Evolutionary conservation across 2,113 vertebrate genomes (phyloP).

Genomic region (Muntiacus reevesi): DNA sequence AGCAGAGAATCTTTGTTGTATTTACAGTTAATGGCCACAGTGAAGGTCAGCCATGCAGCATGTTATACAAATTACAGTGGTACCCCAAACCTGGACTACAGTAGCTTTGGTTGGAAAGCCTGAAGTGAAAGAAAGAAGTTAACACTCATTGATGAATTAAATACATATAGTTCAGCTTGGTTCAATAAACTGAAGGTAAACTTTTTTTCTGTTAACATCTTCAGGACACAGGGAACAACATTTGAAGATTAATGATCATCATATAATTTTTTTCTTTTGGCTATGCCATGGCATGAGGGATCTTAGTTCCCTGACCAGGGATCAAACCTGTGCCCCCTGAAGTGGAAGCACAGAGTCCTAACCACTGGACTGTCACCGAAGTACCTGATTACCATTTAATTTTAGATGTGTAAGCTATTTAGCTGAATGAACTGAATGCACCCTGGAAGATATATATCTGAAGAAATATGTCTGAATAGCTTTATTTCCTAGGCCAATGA

Average conservation of each 20-base stretch:
- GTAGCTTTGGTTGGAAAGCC: background rate
- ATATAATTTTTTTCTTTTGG: background rate
- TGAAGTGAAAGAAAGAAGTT: background rate
- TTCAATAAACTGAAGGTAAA: conserved; percentile 20
- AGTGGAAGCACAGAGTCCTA: background rate
- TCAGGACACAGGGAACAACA: background rate
- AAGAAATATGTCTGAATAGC: background rate
- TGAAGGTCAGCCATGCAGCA: background rate
- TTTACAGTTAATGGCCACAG: background rate
- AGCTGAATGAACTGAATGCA: background rate
- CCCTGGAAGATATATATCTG: background rate
- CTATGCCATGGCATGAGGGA: background rate
- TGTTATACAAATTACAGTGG: background rate
- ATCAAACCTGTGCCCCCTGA: background rate
- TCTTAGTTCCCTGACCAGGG: background rate
- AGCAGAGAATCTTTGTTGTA: conserved; percentile 1
- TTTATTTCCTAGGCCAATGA: background rate
- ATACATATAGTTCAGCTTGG: background rate
- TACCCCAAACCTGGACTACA: background rate
- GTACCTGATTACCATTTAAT: background rate
- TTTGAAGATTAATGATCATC: background rate
- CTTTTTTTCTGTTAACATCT: background rate
- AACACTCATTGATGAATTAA: conserved; percentile 19
- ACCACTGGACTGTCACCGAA: background rate
- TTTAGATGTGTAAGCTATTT: background rate